Conservation (phyloP, 2,113 vertebrate species). For the Regulus satrapa region DNA sequence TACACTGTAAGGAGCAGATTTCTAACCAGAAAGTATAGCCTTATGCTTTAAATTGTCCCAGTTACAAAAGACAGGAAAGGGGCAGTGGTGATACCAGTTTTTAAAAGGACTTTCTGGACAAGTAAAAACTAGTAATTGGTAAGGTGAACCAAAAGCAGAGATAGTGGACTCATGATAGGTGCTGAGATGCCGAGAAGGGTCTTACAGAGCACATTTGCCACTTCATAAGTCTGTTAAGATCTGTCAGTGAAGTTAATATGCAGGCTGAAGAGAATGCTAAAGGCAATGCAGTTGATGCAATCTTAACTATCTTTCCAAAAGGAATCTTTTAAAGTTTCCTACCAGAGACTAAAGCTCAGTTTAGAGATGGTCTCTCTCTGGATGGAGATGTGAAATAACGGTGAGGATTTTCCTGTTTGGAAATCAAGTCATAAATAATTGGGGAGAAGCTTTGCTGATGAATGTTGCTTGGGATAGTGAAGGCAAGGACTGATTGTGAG, state of each 20-base stretch:
- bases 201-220: neutral
- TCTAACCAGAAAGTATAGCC: neutral
- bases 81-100: neutral
- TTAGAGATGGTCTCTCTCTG: neutral
- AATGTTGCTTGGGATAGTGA: neutral
- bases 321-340: neutral
- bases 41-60: neutral
- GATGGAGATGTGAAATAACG: neutral
- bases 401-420: neutral
- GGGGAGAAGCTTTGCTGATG: neutral
- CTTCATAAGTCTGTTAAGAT: neutral
- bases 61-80: neutral
- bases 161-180: rapidly evolving
- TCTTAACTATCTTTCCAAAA: neutral
- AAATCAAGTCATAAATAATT: neutral
- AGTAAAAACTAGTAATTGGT: neutral
- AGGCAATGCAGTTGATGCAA: neutral
- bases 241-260: neutral
- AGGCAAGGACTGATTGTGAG: neutral
- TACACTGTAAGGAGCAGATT: neutral
- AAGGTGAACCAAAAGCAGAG: neutral
- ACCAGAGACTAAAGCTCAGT: neutral
- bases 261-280: neutral
- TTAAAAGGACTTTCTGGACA: neutral
- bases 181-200: neutral